phyloP scores from a whole-genome alignment of 2,113 vertebrate genomes.

The Caranx melampygus region DNA sequence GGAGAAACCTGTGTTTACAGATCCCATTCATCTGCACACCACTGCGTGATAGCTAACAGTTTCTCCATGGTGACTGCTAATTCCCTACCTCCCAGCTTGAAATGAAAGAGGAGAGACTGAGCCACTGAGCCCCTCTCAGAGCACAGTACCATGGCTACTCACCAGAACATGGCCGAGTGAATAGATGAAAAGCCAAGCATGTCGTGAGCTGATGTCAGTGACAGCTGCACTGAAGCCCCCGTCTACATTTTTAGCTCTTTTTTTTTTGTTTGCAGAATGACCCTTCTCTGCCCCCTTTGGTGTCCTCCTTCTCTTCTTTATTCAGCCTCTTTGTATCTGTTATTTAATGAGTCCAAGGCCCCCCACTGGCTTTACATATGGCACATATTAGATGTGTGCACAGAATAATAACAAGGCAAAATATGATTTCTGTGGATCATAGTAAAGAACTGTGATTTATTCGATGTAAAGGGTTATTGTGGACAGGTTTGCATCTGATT shows the following conservation, averaged over 20 bases:
- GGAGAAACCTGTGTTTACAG: constrained; percentile 13
- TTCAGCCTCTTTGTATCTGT: constrained; percentile 29
- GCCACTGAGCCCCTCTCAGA: constrained; percentile 42
- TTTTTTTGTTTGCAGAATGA: constrained; percentile 31
- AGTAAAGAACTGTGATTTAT: background rate
- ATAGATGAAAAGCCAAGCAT: constrained; percentile 73
- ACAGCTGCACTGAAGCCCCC: constrained; percentile 67
- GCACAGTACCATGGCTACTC: constrained; percentile 64
- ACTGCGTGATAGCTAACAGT: constrained; percentile 17
- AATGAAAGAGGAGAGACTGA: constrained; percentile 50
- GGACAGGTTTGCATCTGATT: constrained; percentile 6
- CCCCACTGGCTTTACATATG: constrained; percentile 14
- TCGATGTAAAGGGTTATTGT: background rate
- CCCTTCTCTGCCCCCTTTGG: constrained; percentile 11
- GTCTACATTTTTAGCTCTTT: constrained; percentile 40
- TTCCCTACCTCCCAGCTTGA: constrained; percentile 47
- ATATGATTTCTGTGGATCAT: background rate
- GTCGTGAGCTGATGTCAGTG: constrained; percentile 64
- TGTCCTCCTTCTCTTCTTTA: constrained; percentile 5
- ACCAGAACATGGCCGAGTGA: constrained; percentile 62
- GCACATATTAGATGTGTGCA: background rate
- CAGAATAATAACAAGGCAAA: background rate
- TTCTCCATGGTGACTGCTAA: constrained; percentile 60
- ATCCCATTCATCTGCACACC: constrained; percentile 22
- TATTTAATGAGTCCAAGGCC: constrained; percentile 17